Percentiles rank a stretch among this genome's conserved stretches.
Conservation (phyloP, 2,113 vertebrate genomes). For the Phalacrocorax pelagicus region DNA sequence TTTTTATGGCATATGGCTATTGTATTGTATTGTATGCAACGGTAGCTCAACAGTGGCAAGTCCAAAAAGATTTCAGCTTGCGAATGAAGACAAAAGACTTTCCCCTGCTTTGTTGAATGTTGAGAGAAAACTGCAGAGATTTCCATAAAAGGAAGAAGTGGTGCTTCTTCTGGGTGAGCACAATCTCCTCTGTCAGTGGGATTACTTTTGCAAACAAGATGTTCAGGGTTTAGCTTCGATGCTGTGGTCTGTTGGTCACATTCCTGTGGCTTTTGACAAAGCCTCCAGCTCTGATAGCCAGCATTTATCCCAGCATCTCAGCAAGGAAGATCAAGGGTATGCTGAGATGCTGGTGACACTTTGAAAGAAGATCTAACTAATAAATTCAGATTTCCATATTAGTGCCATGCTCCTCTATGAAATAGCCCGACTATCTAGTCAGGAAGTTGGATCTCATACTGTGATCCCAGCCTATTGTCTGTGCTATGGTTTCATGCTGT, state of each 20-base stretch:
- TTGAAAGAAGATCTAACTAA: not conserved
- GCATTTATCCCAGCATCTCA: not conserved
- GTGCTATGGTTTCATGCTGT: not conserved
- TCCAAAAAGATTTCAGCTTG: not conserved
- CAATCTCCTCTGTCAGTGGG: not conserved
- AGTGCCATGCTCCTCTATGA: not conserved
- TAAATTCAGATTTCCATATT: not conserved
- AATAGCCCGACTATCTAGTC: not conserved
- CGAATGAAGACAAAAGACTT: not conserved
- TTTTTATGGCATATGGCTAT: not conserved
- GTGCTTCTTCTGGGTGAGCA: not conserved
- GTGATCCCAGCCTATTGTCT: not conserved
- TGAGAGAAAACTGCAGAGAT: not conserved
- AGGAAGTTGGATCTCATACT: not conserved
- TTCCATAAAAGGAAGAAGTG: not conserved
- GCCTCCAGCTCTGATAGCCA: not conserved
- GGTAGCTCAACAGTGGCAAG: not conserved
- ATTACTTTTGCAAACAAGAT: not conserved
- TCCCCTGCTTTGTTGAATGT: not conserved
- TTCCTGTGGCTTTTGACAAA: not conserved
- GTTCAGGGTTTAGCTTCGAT: not conserved
- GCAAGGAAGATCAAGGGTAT: not conserved
- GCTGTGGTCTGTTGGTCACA: not conserved
- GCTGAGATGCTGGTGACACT: not conserved
- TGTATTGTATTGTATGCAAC: no score